Base-by-base conservation (phyloP, 2,797 vertebrate genomes). In the Allobates femoralis region DNA sequence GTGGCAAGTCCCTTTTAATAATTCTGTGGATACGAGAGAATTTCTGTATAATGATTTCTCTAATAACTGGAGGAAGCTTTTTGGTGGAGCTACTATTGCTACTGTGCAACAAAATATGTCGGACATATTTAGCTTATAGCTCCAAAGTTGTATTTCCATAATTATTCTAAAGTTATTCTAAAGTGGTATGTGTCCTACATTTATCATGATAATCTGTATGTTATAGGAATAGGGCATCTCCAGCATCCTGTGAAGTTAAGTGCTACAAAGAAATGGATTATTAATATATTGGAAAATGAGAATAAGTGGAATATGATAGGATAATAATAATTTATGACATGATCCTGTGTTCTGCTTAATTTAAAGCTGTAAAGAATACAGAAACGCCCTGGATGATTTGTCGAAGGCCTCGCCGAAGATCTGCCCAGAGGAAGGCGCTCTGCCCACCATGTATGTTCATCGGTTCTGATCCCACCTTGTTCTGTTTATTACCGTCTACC, bases 301-400 rank as follows among this genome's bases (percentile, higher is more conserved):
- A 56, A 56, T 16, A 23, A 32, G 18, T 3, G 55, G 26, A 21
- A 21, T 18, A 30, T 32, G 21, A 26, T 74, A 5, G 34, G 16
- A 56, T 55, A 55, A 32, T 55, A 55, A 32, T 23, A 21, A 32
- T 19, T 76, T 19, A 30, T 77, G 75, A 77, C 26, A 0, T 56
- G 5, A 28, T 56, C 34, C 19, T 77, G 3, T 10, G 21, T 41
- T 73, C 21, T 73, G 28, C 28, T 78, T 3, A 5, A 16, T 64
- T 6, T 86, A 60, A 79, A 99, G 98, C 91, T 99, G 98, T 90
- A 99, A 98, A 90, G 98, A 99, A 90, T 99, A 99, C 90, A 98
- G 97, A 93, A 98, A 96, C 0, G 96, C 97, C 46, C 94, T 99
- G 90, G 98, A 99, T 55, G 97, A 99, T 78, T 90, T 99, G 88